These are phyloP conservation scores for Mizuhopecten yessoensis DNA, from an alignment of 1,140 invertebrate genomes.

Conservation along the genomic window DNA sequence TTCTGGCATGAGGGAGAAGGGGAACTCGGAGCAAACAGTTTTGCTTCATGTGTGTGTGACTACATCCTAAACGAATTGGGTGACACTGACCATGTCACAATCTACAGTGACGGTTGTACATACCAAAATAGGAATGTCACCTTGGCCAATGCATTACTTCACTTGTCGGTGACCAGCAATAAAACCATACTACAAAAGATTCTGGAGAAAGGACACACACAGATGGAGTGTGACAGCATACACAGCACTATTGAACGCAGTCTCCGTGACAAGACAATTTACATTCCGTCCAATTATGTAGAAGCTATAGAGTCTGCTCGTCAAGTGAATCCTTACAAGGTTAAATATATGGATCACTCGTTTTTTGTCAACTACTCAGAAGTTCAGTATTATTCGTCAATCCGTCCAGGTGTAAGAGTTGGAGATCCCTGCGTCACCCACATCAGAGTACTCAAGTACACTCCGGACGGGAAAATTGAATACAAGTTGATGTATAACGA, in stretches of 20 bases:
- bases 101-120: conserved; percentile 57
- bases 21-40: conserved; percentile 36
- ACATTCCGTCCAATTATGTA: conserved; percentile 54
- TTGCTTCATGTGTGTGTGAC: conserved; percentile 49
- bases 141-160: conserved; percentile 22
- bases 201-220: conserved; percentile 51
- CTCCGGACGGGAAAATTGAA: conserved; percentile 7
- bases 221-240: conserved; percentile 60
- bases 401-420: conserved; percentile 46
- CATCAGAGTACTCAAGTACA: conserved; percentile 45
- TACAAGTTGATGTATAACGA: conserved; percentile 26
- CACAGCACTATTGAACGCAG: conserved; percentile 53
- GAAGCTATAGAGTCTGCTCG: conserved; percentile 43
- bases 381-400: not conserved
- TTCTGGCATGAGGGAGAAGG: conserved; percentile 52
- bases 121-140: conserved; percentile 61
- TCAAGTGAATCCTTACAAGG: conserved; percentile 41
- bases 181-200: conserved; percentile 42
- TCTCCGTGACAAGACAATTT: conserved; percentile 50
- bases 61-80: not conserved
- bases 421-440: conserved; percentile 49
- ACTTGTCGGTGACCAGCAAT: not conserved
- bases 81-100: not conserved
- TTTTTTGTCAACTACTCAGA: conserved; percentile 41
- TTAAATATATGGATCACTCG: conserved; percentile 46